These are phyloP conservation scores for Mylabris phalerata DNA, from an alignment of 1,140 invertebrate genomes.

Conservation along the genomic window DNA sequence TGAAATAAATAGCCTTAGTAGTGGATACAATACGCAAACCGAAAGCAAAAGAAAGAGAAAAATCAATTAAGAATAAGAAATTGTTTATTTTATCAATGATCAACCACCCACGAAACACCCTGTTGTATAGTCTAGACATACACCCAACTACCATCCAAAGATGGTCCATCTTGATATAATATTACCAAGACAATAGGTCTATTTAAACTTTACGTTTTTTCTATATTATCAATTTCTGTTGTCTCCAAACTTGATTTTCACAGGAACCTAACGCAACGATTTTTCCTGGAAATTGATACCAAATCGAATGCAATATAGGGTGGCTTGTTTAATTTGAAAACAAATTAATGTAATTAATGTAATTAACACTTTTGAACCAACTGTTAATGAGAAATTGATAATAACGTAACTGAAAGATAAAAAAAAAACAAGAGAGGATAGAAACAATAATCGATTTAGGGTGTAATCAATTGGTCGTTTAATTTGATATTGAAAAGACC, in stretches of 20 bases:
- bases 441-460: no score
- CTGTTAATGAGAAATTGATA: slow-evolving; percentile 16
- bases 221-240: slow-evolving; percentile 1
- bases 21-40: no score
- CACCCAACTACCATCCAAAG: neutral
- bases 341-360: neutral
- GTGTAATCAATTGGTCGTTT: no score
- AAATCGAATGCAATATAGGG: no score
- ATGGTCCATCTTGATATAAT: slow-evolving; percentile 11
- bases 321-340: no score
- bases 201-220: slow-evolving; percentile 12
- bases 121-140: neutral
- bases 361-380: neutral
- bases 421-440: no score
- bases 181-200: slow-evolving; percentile 17
- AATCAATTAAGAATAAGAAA: slow-evolving; percentile 17
- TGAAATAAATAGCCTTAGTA: no score
- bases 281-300: neutral
- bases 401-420: neutral
- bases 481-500: no score
- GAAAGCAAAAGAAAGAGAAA: neutral
- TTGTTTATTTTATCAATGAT: slow-evolving; percentile 14
- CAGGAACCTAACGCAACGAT: neutral
- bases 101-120: slow-evolving; percentile 17
- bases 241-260: neutral